These are phyloP conservation scores for Camponotus fellah DNA, from an alignment of 2,888 invertebrate species.

Conservation along the genomic window DNA sequence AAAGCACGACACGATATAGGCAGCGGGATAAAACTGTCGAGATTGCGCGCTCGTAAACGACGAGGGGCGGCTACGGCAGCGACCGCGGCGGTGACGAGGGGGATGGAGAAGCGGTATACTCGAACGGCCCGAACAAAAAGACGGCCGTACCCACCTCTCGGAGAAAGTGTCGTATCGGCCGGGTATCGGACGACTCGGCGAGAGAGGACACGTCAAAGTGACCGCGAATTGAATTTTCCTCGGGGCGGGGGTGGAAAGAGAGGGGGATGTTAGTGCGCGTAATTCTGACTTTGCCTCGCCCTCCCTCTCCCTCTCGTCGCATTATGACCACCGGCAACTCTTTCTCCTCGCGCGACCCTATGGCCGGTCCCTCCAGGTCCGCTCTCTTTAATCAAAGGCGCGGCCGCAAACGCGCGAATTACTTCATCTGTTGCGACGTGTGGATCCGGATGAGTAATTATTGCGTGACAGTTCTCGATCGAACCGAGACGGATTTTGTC, in stretches of 20 bases:
- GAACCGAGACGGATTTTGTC: neutral
- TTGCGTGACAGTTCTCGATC: neutral
- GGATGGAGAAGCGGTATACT: slow-evolving; percentile 39
- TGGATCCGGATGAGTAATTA: slow-evolving; percentile 9
- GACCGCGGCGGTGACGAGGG: slow-evolving; percentile 28
- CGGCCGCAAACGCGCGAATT: slow-evolving; percentile 59
- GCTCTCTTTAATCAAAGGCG: slow-evolving; percentile 60
- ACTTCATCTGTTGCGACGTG: neutral
- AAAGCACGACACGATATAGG: slow-evolving; percentile 26
- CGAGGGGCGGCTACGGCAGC: slow-evolving; percentile 14
- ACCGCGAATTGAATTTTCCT: slow-evolving; percentile 81
- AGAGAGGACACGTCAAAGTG: slow-evolving; percentile 80
- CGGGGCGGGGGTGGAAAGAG: slow-evolving; percentile 13
- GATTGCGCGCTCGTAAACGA: slow-evolving; percentile 53
- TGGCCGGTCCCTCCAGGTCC: slow-evolving; percentile 12
- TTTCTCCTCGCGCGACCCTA: slow-evolving; percentile 10
- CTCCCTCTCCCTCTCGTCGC: slow-evolving; percentile 27
- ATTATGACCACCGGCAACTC: neutral
- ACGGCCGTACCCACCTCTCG: slow-evolving; percentile 66
- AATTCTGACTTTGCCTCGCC: slow-evolving; percentile 65
- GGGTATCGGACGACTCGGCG: slow-evolving; percentile 69
- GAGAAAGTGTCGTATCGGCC: slow-evolving; percentile 71
- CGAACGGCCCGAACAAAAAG: slow-evolving; percentile 54
- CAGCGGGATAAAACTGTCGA: slow-evolving; percentile 52
- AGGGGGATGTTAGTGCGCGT: slow-evolving; percentile 55